phyloP scores from a whole-genome alignment of 2,797 vertebrate genomes.

The Amazona finschi region DNA sequence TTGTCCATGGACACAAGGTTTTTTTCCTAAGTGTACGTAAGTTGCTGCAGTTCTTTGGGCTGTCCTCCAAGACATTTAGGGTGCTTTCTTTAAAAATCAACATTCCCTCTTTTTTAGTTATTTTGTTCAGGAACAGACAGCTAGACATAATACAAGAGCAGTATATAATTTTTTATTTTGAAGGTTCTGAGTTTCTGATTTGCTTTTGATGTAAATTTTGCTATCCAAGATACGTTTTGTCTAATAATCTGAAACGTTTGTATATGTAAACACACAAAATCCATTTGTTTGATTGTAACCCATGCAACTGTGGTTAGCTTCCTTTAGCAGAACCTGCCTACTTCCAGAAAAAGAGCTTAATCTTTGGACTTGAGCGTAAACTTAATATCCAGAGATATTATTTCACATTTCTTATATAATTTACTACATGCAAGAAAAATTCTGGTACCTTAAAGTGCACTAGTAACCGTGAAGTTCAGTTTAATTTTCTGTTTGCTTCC shows the following conservation, averaged over 20 bases:
- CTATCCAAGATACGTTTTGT: neutral
- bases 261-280: accelerated
- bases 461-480: neutral
- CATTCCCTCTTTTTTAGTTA: neutral
- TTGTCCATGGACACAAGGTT: neutral
- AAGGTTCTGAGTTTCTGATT: neutral
- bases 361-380: neutral
- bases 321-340: neutral
- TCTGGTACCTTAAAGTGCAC: neutral
- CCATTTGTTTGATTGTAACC: neutral
- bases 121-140: neutral
- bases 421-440: neutral
- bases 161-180: neutral
- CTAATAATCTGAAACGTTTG: neutral
- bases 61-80: neutral
- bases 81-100: neutral
- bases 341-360: neutral
- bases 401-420: neutral
- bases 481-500: neutral
- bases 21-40: neutral
- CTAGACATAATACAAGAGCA: neutral
- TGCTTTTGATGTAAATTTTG: neutral
- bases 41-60: neutral
- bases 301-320: neutral
- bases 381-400: neutral